A percentile compares a stretch with the other conserved stretches of the same genome.
These are phyloP conservation scores for Acronicta alni DNA, from an alignment of 2,888 invertebrate species.

Conservation along the genomic window DNA sequence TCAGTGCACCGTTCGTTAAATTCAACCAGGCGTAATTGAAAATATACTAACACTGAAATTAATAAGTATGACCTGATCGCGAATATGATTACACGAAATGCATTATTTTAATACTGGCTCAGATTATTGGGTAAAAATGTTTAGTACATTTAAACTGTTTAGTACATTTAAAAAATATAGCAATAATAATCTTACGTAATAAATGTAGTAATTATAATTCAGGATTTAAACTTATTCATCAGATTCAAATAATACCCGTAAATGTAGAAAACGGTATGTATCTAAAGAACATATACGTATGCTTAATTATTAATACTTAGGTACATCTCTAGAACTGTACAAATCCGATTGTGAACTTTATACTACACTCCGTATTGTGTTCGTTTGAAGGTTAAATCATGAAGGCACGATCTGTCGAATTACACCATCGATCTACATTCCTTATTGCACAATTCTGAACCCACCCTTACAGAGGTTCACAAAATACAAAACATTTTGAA, in stretches of 20 bases:
- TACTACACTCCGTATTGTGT: neutral
- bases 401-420: constrained; percentile 1
- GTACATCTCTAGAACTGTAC: too few relatives aligned
- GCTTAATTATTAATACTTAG: too few relatives aligned
- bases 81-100: neutral
- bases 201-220: too few relatives aligned
- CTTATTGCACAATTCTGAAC: neutral
- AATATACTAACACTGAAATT: too few relatives aligned
- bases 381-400: constrained; percentile 1
- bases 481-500: neutral
- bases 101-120: neutral
- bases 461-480: neutral
- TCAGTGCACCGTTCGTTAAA: neutral
- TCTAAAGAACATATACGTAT: too few relatives aligned
- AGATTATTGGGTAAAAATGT: neutral
- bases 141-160: neutral
- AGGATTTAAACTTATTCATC: too few relatives aligned
- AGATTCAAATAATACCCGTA: too few relatives aligned
- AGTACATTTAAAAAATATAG: neutral
- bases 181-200: neutral
- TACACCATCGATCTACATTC: neutral
- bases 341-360: neutral
- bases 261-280: too few relatives aligned
- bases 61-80: neutral
- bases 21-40: neutral